Conservation (phyloP, 2,113 vertebrate genomes). For the Nesogale talazaci region DNA sequence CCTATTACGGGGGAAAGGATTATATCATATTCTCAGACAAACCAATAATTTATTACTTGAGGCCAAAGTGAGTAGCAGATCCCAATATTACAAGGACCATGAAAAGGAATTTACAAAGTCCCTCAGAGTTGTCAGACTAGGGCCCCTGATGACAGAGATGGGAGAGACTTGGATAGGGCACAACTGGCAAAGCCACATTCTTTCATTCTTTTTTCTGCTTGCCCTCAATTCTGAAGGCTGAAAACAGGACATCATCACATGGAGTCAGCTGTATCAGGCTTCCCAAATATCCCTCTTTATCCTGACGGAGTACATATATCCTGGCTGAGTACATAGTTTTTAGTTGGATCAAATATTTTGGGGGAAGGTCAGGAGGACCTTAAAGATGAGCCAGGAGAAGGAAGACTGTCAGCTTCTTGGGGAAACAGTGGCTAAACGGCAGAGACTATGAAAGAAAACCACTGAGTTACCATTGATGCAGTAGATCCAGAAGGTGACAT, state of each 20-base stretch:
- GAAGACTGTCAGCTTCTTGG: too few relatives aligned
- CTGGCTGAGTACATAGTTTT: too few relatives aligned
- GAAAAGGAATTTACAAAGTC: not conserved
- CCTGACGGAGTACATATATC: not conserved
- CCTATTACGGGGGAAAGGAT: not conserved
- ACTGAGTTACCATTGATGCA: too few relatives aligned
- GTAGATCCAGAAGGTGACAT: too few relatives aligned
- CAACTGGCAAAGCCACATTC: not conserved
- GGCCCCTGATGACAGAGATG: not conserved
- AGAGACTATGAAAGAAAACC: too few relatives aligned
- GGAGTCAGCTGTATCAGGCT: not conserved
- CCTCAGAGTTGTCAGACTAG: not conserved
- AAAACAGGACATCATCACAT: not conserved
- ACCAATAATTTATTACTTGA: not conserved
- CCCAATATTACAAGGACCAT: not conserved
- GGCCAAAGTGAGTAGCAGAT: slow-evolving; percentile 18
- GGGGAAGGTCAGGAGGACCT: too few relatives aligned
- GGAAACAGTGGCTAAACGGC: too few relatives aligned
- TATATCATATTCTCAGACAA: not conserved
- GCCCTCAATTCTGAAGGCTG: not conserved
- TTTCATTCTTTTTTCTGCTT: slow-evolving; percentile 14
- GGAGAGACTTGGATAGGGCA: not conserved
- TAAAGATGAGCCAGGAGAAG: too few relatives aligned
- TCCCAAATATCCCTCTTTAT: not conserved
- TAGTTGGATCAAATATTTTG: too few relatives aligned